Evolutionary conservation across 2,888 invertebrate genomes (phyloP).

Genomic region (Campopleginae sp.): DNA sequence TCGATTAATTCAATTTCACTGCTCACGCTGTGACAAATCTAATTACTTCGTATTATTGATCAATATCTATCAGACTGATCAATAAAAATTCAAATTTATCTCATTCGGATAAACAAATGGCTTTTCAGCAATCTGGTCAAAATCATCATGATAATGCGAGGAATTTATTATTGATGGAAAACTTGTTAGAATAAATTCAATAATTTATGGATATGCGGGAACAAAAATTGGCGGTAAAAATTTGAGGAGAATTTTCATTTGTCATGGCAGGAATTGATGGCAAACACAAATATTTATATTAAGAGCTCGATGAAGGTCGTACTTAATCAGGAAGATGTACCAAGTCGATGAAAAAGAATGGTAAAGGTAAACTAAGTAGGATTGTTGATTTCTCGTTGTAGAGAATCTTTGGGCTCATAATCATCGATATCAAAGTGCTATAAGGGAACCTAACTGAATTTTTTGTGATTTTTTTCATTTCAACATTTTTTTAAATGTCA

Average conservation of each 20-base stretch:
- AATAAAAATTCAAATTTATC: neutral
- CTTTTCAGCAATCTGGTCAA: no score
- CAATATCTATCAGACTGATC: no score
- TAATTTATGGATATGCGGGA: neutral
- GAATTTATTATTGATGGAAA: neutral
- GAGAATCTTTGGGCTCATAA: conserved; percentile 24
- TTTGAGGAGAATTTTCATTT: neutral
- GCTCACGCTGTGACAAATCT: neutral
- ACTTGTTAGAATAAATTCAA: neutral
- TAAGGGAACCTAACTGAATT: no score
- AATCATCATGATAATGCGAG: neutral
- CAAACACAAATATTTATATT: neutral
- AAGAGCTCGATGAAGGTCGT: neutral
- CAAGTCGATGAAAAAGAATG: neutral
- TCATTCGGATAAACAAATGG: neutral
- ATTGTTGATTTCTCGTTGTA: conserved; percentile 36
- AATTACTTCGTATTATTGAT: neutral
- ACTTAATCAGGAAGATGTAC: neutral
- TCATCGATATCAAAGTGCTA: no score
- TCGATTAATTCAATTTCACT: neutral
- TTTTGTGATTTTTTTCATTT: no score
- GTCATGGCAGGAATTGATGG: neutral
- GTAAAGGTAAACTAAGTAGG: neutral
- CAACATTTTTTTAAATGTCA: no score
- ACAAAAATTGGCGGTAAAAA: neutral